Evolutionary conservation across 92 coral and sea anemone genomes (phyloP), one percentile per base, ranked within the genome.

Genomic region (Palythoa grandiflora): DNA sequence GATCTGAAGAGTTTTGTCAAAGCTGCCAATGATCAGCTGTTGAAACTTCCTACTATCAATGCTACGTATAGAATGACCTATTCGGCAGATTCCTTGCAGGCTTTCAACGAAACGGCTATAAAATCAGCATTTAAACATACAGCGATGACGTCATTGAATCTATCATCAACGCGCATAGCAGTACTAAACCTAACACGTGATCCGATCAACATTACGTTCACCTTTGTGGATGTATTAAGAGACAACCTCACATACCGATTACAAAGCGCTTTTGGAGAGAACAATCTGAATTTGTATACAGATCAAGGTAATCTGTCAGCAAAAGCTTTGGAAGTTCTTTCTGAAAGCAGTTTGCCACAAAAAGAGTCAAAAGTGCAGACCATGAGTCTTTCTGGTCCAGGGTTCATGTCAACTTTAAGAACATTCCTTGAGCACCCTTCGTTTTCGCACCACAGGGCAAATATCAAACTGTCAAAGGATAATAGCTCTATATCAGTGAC

Each of bases 371-470:
- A 44, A 8, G 1, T 39, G 11, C 28, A 9, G 53, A 20, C 85
- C 2, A n/a, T 65, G 55, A 78, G 81, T 15, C 88, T 71, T 35
- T 78, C 63, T 61, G 92, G 92, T 2, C 39, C 68, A 75, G n/a
- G 15, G 0, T 93, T 91, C 37, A 59, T 93, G 78, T 55, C 87
- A 9, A 52, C 86, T 1, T 73, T 93, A 59, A 90, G 79, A 57
- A 16, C 61, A 1, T 93, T 93, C 83, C 95, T 93, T 11, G 52
- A 68, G 9, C 40, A 73, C 15, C 93, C 93, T 15, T 40, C 40
- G 11, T 89, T 83, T 73, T 52, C 88, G 35, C 79, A 79, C 59
- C 92, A 93, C 79, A 90, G 84, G 17, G 84, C 92, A 90, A 95
- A 92, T 52, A 60, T 95, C 36, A 91, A 73, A 59, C 73, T 92